Conservation (phyloP, 2,888 invertebrate genomes). For the Dryomyza anilis region DNA sequence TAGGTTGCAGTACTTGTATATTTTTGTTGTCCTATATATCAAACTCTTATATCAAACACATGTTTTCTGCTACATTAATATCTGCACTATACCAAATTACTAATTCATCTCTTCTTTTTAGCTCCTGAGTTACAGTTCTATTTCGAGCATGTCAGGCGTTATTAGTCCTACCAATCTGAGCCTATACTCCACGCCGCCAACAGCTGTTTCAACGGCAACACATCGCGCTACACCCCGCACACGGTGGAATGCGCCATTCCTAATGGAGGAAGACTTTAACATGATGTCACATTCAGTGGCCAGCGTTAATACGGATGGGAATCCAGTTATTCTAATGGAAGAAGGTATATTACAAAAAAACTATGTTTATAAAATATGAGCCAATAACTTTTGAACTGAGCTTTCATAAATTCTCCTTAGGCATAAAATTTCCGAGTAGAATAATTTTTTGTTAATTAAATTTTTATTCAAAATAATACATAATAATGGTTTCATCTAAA, state of each 20-base stretch:
- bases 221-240: constrained; percentile 73
- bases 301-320: constrained; percentile 67
- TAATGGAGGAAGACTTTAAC: constrained; percentile 93
- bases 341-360: constrained; percentile 74
- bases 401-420: too few relatives aligned
- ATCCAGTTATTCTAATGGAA: constrained; percentile 78
- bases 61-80: too few relatives aligned
- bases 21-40: too few relatives aligned
- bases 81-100: neutral
- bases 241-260: constrained; percentile 89
- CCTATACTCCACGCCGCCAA: constrained; percentile 77
- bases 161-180: constrained; percentile 88
- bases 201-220: constrained; percentile 60
- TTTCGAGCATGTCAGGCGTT: constrained; percentile 79
- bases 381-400: too few relatives aligned
- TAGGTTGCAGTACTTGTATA: too few relatives aligned
- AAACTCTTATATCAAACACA: too few relatives aligned
- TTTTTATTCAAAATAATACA: too few relatives aligned
- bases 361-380: too few relatives aligned
- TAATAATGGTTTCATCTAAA: too few relatives aligned
- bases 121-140: constrained; percentile 92
- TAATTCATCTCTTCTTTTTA: constrained; percentile 51
- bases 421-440: too few relatives aligned
- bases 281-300: constrained; percentile 81
- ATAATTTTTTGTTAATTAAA: too few relatives aligned